These are phyloP conservation scores for Helicoverpa assulta DNA, from an alignment of 2,888 invertebrate species.

Conservation along the genomic window DNA sequence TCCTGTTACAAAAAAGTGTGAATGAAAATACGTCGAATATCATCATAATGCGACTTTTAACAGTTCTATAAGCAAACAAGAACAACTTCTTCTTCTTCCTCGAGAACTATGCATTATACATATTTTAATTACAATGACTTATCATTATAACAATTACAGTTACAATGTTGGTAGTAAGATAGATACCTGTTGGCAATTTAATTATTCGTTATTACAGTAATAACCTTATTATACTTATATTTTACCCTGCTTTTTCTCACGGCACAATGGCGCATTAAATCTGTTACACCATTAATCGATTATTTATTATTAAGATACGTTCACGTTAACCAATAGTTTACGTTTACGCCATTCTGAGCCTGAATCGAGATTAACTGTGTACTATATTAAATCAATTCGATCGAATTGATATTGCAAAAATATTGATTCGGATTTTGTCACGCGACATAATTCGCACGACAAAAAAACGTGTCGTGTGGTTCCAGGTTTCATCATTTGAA, in stretches of 20 bases:
- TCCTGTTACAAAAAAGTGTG: conserved; percentile 27
- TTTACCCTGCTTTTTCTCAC: conserved; percentile 20
- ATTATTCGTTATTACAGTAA: conserved; percentile 5
- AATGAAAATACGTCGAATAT: conserved; percentile 41
- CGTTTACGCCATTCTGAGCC: background rate
- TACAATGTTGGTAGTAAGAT: conserved; percentile 6
- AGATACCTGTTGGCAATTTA: conserved; percentile 5
- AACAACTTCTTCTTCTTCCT: conserved; percentile 27
- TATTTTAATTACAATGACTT: conserved; percentile 29
- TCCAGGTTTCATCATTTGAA: too few species aligned
- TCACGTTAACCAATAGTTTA: background rate
- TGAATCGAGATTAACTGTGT: background rate
- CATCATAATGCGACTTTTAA: conserved; percentile 53
- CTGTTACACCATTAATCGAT: conserved; percentile 6
- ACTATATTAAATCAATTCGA: background rate
- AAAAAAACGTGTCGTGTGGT: too few species aligned
- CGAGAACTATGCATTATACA: conserved; percentile 50
- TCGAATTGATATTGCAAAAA: too few species aligned
- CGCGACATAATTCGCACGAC: too few species aligned
- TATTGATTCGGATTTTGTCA: too few species aligned
- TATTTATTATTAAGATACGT: background rate
- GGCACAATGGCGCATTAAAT: conserved; percentile 6
- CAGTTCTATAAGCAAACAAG: conserved; percentile 38
- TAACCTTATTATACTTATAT: conserved; percentile 9
- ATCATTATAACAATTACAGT: background rate